A percentile compares a stretch with the other conserved stretches of the same genome.
Evolutionary conservation across 2,888 invertebrate genomes (phyloP).

Genomic region (Allacma fusca): DNA sequence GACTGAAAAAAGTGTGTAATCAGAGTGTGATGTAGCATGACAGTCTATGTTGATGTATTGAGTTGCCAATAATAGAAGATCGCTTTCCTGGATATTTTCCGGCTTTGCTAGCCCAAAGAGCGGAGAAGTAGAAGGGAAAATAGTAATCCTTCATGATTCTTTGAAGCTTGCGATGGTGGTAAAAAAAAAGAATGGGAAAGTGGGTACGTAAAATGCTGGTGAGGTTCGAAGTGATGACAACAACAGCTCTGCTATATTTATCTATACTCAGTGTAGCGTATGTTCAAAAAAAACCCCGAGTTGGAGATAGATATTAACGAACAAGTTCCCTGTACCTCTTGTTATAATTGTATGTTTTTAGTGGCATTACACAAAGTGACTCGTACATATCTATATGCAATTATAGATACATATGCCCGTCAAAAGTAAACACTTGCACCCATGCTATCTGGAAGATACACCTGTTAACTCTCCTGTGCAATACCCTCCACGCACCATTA

Average conservation of each 20-base stretch:
- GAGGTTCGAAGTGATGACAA: conserved; percentile 28
- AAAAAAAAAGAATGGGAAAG: conserved; percentile 1
- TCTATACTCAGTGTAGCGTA: too few species aligned
- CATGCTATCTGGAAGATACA: too few species aligned
- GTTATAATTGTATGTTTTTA: too few species aligned
- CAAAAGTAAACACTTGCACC: too few species aligned
- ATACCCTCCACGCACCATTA: too few species aligned
- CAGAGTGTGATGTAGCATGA: conserved; percentile 38
- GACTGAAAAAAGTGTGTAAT: conserved; percentile 18
- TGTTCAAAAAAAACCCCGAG: too few species aligned
- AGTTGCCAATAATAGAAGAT: conserved; percentile 30
- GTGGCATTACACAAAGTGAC: too few species aligned
- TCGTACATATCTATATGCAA: too few species aligned
- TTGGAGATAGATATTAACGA: too few species aligned
- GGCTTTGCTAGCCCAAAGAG: neutral
- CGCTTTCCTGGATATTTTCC: conserved; percentile 20
- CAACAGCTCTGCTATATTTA: neutral
- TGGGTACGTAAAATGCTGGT: neutral
- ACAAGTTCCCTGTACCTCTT: too few species aligned
- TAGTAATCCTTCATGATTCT: conserved; percentile 34
- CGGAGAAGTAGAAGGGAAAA: conserved; percentile 24
- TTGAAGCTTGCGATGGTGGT: conserved; percentile 21
- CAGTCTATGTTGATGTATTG: conserved; percentile 36
- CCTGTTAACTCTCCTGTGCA: too few species aligned
- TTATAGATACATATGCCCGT: too few species aligned